Evolutionary conservation across 2,888 invertebrate species (phyloP).

Genomic region (Alloplasta piceator): DNA sequence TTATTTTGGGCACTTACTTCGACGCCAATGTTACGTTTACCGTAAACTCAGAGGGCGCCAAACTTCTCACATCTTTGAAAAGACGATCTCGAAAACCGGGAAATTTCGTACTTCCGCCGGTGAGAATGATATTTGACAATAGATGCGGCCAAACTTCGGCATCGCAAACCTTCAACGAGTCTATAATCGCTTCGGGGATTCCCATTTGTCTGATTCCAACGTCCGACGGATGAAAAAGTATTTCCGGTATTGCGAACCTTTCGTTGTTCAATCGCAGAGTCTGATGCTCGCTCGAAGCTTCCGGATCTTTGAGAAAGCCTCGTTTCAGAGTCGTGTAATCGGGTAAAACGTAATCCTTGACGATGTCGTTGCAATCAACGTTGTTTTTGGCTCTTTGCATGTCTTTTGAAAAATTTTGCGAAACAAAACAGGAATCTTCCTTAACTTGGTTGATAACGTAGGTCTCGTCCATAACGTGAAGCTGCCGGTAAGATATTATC

Average conservation of each 20-base stretch:
- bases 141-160: constrained; percentile 90
- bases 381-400: constrained; percentile 88
- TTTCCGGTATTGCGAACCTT: constrained; percentile 96
- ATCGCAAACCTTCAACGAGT: constrained; percentile 90
- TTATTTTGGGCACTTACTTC: constrained; percentile 84
- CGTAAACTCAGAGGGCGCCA: constrained; percentile 91
- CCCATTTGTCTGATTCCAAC: constrained; percentile 97
- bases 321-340: constrained; percentile 96
- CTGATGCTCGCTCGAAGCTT: constrained; percentile 87
- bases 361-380: constrained; percentile 88
- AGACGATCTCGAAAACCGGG: constrained; percentile 93
- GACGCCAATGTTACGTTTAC: constrained; percentile 89
- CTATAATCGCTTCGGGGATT: constrained; percentile 93
- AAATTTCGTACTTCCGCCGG: constrained; percentile 92
- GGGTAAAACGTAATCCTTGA: constrained; percentile 96
- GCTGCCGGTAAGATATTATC: constrained; percentile 96
- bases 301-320: constrained; percentile 87
- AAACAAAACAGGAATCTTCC: constrained; percentile 98
- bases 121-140: constrained; percentile 92
- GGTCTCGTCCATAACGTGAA: constrained; percentile 99
- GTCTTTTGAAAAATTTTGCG: constrained; percentile 92
- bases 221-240: constrained; percentile 97
- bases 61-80: constrained; percentile 90
- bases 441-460: constrained; percentile 99
- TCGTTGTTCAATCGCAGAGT: constrained; percentile 95